Percentiles rank a stretch among this genome's conserved stretches.
These are phyloP conservation scores for Gracilinanus agilis DNA, from an alignment of 2,113 vertebrate genomes.

Conservation along the genomic window DNA sequence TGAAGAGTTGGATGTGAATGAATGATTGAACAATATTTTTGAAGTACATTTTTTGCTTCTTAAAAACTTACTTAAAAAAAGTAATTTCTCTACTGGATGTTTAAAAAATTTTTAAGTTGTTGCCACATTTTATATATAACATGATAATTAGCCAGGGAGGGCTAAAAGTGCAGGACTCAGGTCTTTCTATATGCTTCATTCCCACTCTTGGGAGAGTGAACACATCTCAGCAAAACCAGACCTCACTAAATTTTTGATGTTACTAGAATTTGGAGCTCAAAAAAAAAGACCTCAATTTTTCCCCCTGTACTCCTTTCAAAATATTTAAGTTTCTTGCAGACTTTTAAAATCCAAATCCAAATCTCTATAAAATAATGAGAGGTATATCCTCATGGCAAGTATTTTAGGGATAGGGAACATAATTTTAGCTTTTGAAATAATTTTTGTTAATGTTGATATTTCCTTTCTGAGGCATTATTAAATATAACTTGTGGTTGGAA, in stretches of 20 bases:
- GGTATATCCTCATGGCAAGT: not conserved
- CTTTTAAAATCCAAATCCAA: not conserved
- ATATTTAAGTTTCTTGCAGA: not conserved
- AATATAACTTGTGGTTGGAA: constrained; percentile 17
- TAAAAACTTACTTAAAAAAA: not conserved
- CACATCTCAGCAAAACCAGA: not conserved
- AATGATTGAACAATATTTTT: not conserved
- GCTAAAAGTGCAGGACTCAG: not conserved
- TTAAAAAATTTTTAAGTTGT: not conserved
- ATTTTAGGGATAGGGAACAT: not conserved
- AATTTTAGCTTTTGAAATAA: not conserved
- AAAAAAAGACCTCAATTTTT: not conserved
- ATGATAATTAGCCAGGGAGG: not conserved
- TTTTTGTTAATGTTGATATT: not conserved
- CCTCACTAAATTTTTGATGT: not conserved
- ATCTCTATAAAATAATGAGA: not conserved
- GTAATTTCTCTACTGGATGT: not conserved
- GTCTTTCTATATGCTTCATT: not conserved
- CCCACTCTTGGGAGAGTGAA: not conserved
- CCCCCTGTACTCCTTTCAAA: not conserved
- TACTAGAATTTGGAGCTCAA: not conserved
- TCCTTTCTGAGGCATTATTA: constrained; percentile 38
- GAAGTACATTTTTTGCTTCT: not conserved
- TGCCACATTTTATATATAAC: not conserved
- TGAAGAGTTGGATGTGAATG: too few species aligned